These are phyloP conservation scores for Drosophila testacea DNA, from an alignment of 2,888 invertebrate genomes.

Conservation along the genomic window DNA sequence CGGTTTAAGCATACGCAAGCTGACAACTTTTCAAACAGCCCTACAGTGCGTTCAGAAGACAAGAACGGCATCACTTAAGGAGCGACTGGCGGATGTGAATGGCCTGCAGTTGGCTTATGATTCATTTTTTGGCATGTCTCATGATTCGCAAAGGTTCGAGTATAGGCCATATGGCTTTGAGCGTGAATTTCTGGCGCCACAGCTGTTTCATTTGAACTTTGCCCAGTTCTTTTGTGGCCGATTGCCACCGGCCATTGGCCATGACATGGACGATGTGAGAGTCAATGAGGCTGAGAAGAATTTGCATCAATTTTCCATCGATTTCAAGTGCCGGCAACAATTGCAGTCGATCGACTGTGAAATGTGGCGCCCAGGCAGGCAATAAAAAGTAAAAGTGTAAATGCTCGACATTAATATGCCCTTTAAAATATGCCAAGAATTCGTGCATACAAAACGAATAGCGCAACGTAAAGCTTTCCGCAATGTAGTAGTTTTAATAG, in stretches of 20 bases:
- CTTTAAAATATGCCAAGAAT: not conserved
- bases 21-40: constrained; percentile 37
- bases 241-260: constrained; percentile 69
- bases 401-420: not conserved
- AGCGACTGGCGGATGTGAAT: constrained; percentile 76
- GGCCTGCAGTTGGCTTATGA: constrained; percentile 78
- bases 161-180: constrained; percentile 58
- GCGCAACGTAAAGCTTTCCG: not conserved
- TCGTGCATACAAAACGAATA: not conserved
- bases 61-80: constrained; percentile 63
- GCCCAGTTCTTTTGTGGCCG: constrained; percentile 81
- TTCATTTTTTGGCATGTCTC: constrained; percentile 57
- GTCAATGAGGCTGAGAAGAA: constrained; percentile 67
- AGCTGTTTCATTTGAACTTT: constrained; percentile 74
- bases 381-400: constrained; percentile 1
- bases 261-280: constrained; percentile 77
- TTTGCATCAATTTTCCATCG: constrained; percentile 66
- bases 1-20: constrained; percentile 57
- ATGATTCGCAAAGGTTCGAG: constrained; percentile 37
- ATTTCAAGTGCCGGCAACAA: constrained; percentile 61
- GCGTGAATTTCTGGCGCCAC: constrained; percentile 34
- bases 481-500: not conserved
- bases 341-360: constrained; percentile 44
- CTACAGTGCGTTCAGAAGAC: constrained; percentile 43
- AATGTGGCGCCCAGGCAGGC: constrained; percentile 62